These are phyloP conservation scores for Alcedo quadribrachys DNA, from an alignment of 2,797 vertebrate species.

Conservation along the genomic window DNA sequence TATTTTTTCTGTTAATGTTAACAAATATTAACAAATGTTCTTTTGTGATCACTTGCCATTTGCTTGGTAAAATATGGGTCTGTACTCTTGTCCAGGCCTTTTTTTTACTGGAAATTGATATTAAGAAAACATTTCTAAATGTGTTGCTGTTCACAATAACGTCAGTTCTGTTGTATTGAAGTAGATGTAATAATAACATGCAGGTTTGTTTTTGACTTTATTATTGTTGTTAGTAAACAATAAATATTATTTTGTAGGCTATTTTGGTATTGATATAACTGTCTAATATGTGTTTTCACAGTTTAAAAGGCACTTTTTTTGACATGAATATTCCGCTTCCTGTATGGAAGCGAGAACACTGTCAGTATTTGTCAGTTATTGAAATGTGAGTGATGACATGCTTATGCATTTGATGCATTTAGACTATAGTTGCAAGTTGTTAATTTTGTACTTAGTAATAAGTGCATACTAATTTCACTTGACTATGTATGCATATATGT, in stretches of 20 bases:
- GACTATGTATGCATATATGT: not conserved
- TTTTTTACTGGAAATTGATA: not conserved
- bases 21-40: not conserved
- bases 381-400: not conserved
- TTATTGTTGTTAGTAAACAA: not conserved
- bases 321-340: not conserved
- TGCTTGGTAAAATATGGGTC: not conserved
- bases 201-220: not conserved
- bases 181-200: not conserved
- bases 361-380: not conserved
- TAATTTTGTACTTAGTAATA: not conserved
- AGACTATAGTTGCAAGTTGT: not conserved
- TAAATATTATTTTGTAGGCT: not conserved
- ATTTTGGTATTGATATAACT: not conserved
- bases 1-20: not conserved
- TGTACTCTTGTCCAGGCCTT: not conserved
- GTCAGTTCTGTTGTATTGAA: not conserved
- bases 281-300: not conserved
- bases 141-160: not conserved
- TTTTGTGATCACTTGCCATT: not conserved
- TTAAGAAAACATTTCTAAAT: not conserved
- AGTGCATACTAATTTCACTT: not conserved
- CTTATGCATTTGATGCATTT: not conserved
- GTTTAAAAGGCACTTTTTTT: not conserved
- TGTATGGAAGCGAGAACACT: not conserved